Percentiles rank a stretch among this genome's conserved stretches.
Evolutionary conservation across 2,888 invertebrate species (phyloP).

Genomic region (Morpho helenor): DNA sequence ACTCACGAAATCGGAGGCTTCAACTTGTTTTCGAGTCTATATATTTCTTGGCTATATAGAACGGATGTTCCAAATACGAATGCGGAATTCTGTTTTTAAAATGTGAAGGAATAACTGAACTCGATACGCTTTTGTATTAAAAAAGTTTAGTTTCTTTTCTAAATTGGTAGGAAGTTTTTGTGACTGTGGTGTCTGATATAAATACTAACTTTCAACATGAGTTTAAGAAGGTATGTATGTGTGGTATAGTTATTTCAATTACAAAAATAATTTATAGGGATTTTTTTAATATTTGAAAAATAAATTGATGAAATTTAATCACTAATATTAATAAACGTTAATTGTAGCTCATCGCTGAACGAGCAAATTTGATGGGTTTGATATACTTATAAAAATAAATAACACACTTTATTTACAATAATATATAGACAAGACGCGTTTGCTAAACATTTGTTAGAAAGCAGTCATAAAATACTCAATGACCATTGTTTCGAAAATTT

Average conservation of each 20-base stretch:
- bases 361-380: background rate
- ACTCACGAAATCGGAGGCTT: slow-evolving; percentile 40
- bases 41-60: slow-evolving; percentile 11
- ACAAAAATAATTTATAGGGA: no score
- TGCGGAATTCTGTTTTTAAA: slow-evolving; percentile 22
- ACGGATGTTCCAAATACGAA: slow-evolving; percentile 19
- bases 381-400: background rate
- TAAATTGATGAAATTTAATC: no score
- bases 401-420: no score
- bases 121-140: background rate
- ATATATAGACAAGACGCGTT: no score
- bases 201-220: slow-evolving; percentile 25
- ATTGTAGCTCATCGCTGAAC: no score
- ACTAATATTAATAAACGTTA: no score
- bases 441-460: no score
- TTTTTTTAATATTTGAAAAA: no score
- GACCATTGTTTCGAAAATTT: no score
- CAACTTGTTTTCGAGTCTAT: slow-evolving; percentile 34
- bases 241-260: no score
- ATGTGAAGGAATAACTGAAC: slow-evolving; percentile 16
- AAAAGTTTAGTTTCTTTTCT: no score
- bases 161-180: background rate
- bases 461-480: no score
- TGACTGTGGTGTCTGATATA: slow-evolving; percentile 3
- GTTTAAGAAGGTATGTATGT: slow-evolving; percentile 30